Base-by-base conservation (phyloP, 2,888 invertebrate species). In the Sinodicranocentrus sp. region DNA sequence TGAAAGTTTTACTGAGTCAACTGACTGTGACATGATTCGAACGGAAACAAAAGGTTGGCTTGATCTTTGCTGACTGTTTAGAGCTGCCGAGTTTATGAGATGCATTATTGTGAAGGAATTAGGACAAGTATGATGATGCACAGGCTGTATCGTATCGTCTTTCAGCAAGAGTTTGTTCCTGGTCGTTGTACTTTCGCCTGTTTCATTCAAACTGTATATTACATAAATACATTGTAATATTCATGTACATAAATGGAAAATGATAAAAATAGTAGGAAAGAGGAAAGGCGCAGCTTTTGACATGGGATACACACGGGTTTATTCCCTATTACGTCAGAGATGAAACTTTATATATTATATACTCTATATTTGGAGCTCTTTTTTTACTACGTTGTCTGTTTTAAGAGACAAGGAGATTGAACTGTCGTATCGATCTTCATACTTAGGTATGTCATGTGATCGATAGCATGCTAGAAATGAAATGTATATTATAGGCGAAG, bases 41-140 rank as follows among this genome's bases (percentile, higher is more conserved):
- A 33, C 72, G 59, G 72, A 72, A 72, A 72, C 72, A 72, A 72
- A 72, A 57, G 71, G 52, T 52, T 28, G 70, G 48, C 54, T 57
- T 54, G 71, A 72, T 72, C 72, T 72, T 72, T 21, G 43, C 43
- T 43, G 25, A n/a, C 67, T 23, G 17, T 13, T 39, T 13, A 23
- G n/a, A n/a, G 15, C 61, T 15, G 26, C 8, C 15, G 57, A 21
- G 57, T 6, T 8, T 13, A 39, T 13, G 39, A 39, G 39, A 26
- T 72, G 57, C 59, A 21, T 43, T 43, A 72, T 43, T 59, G 25
- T 61, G 59, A 44, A 44, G 43, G 72, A 72, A 72, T 72, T 72
- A 43, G 72, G 72, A 39, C 72, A 72, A 72, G 54, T 72, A 33
- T 23, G 59, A 59, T 57, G 59, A 59, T 59, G 43, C 59, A 43